phyloP scores from a whole-genome alignment of 2,797 vertebrate genomes.

The Notoglanidium macrostoma region DNA sequence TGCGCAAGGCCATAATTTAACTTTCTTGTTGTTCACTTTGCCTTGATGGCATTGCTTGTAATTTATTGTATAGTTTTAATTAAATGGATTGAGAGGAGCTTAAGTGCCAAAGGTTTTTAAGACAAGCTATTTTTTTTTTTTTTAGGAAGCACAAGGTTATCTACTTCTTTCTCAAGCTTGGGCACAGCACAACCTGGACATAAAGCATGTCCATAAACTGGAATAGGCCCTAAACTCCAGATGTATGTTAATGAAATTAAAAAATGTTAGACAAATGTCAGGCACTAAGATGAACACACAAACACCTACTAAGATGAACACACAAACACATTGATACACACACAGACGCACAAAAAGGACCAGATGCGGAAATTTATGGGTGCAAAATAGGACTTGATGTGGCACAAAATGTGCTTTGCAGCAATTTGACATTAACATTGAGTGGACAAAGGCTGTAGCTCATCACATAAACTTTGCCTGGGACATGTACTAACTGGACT shows the following conservation, averaged over 20 bases:
- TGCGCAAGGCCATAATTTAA: conserved; percentile 72
- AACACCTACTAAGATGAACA: background rate
- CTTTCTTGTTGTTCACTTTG: conserved; percentile 59
- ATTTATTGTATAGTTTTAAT: conserved; percentile 81
- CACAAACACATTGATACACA: background rate
- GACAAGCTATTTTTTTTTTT: conserved; percentile 61
- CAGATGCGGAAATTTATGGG: background rate
- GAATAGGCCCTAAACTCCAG: conserved; percentile 63
- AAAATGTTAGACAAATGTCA: conserved; percentile 67
- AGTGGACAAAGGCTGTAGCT: background rate
- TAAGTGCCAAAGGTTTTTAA: conserved; percentile 67
- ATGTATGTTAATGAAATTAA: conserved; percentile 56
- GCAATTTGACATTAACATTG: too few species aligned
- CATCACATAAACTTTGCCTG: background rate
- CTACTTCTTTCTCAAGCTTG: conserved; percentile 64
- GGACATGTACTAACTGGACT: background rate
- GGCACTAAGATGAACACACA: conserved; percentile 39
- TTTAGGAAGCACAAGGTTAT: conserved; percentile 62
- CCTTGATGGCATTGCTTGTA: conserved; percentile 67
- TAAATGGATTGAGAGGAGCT: conserved; percentile 71
- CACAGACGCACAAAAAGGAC: background rate
- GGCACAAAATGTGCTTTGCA: background rate
- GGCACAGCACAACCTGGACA: conserved; percentile 52
- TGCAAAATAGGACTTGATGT: background rate
- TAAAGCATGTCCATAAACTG: conserved; percentile 63